These are phyloP conservation scores for Rhopalosiphum nymphaeae DNA, from an alignment of 2,888 invertebrate species.

Conservation along the genomic window DNA sequence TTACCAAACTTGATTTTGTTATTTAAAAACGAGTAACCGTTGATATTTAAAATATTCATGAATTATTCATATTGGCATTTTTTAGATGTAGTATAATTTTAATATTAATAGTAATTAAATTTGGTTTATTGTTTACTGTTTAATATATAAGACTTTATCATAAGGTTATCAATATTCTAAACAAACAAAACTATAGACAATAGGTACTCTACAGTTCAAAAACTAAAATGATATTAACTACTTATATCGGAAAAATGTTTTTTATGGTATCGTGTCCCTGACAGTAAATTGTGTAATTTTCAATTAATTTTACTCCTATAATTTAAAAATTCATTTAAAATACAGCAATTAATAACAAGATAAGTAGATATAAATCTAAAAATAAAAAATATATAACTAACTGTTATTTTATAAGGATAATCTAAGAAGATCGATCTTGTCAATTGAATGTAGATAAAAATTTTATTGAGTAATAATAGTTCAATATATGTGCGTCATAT, in stretches of 20 bases:
- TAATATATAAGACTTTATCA: no score
- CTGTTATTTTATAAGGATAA: neutral
- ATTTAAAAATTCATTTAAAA: neutral
- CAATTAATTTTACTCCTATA: neutral
- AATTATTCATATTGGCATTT: neutral
- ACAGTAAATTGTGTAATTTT: neutral
- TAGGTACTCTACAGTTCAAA: no score
- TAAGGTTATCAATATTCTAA: no score
- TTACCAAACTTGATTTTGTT: neutral
- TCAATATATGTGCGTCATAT: neutral
- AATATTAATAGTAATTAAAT: neutral
- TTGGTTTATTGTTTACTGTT: no score
- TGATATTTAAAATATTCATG: neutral
- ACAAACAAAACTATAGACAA: no score
- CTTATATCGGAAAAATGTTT: no score
- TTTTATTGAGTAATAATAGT: neutral
- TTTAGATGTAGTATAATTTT: neutral
- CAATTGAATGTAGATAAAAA: neutral
- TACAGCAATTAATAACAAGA: no score
- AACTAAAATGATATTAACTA: no score
- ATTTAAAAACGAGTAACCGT: neutral
- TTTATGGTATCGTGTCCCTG: neutral
- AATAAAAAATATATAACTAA: neutral
- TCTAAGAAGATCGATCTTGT: neutral
- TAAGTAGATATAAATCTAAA: no score